These are phyloP conservation scores for Sorex fumeus DNA, from an alignment of 2,113 vertebrate genomes.

Conservation along the genomic window DNA sequence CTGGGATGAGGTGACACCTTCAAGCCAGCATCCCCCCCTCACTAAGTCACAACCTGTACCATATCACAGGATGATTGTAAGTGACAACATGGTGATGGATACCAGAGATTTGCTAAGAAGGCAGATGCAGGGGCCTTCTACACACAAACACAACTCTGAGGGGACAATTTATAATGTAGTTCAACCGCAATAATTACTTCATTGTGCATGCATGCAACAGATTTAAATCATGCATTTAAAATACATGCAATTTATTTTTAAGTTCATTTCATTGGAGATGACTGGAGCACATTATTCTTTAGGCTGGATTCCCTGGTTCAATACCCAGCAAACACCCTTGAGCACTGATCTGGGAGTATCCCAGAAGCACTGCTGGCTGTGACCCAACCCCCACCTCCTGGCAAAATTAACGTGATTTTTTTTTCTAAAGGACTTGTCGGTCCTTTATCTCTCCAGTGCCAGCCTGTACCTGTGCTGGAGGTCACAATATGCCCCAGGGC, in stretches of 20 bases:
- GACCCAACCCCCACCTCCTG: too few relatives aligned
- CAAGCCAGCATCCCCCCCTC: not conserved
- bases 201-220: not conserved
- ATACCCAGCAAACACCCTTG: too few relatives aligned
- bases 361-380: too few relatives aligned
- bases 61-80: not conserved
- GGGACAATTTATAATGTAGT: not conserved
- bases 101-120: not conserved
- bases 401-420: not conserved
- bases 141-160: not conserved
- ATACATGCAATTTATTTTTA: not conserved
- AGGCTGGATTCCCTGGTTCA: too few relatives aligned
- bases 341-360: too few relatives aligned
- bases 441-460: not conserved
- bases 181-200: not conserved
- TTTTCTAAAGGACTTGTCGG: not conserved
- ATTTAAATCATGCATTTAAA: not conserved
- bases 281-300: too few relatives aligned
- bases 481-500: not conserved
- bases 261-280: too few relatives aligned
- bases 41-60: not conserved
- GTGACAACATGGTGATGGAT: not conserved
- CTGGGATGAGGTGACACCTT: not conserved
- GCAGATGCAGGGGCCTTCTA: too few relatives aligned
- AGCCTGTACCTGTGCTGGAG: too few relatives aligned